phyloP scores from a whole-genome alignment of 2,113 vertebrate genomes.

The Empidonax traillii region DNA sequence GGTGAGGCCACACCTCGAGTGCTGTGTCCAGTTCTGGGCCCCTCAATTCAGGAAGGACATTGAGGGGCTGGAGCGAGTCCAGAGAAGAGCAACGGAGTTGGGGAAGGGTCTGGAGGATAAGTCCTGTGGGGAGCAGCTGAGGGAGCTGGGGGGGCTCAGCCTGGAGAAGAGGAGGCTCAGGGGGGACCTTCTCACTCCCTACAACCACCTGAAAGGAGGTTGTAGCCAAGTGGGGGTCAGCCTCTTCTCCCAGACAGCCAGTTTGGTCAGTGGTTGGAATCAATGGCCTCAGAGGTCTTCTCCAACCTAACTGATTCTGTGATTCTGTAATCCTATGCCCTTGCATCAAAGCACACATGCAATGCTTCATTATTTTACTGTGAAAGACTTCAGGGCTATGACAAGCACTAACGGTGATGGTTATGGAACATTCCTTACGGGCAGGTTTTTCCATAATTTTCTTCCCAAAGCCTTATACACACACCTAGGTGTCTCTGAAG shows the following conservation, averaged over 20 bases:
- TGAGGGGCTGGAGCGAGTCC: neutral
- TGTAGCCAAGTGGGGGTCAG: neutral
- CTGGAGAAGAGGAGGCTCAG: neutral
- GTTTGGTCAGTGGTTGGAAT: neutral
- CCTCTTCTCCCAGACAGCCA: neutral
- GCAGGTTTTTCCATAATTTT: neutral
- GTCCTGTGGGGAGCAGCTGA: neutral
- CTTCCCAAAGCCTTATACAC: neutral
- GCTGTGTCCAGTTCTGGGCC: neutral
- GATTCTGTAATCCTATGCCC: neutral
- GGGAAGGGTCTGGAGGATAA: neutral
- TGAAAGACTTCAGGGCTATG: neutral
- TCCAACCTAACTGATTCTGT: neutral
- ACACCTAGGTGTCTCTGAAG: neutral
- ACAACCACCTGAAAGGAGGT: neutral
- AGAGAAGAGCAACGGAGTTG: neutral
- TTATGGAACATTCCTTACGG: neutral
- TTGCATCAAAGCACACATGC: neutral
- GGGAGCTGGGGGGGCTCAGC: neutral
- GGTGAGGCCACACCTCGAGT: neutral
- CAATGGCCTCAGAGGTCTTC: neutral
- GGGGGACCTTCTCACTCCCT: neutral
- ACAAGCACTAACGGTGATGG: neutral
- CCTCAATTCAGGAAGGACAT: neutral
- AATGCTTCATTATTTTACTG: neutral